A percentile compares a stretch with the other conserved stretches of the same genome.
phyloP scores from a whole-genome alignment of 1,140 invertebrate genomes.

The Zaprionus capensis region DNA sequence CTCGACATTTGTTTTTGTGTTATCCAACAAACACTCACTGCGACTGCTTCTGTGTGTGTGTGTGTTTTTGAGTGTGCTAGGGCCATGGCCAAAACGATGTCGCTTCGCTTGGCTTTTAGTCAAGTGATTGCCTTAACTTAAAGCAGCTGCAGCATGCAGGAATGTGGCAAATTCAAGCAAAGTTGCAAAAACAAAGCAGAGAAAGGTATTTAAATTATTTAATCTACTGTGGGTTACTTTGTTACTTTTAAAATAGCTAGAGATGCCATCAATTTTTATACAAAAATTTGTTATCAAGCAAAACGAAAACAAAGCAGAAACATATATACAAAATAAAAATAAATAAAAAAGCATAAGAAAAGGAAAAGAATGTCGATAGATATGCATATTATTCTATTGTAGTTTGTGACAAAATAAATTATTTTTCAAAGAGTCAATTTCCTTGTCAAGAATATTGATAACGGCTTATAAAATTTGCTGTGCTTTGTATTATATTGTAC shows the following conservation, averaged over 20 bases:
- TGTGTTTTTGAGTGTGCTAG: constrained; percentile 27
- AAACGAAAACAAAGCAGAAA: background rate
- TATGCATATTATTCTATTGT: background rate
- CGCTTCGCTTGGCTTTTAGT: constrained; percentile 24
- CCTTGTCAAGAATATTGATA: no score
- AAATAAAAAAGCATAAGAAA: background rate
- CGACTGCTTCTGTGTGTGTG: constrained; percentile 22
- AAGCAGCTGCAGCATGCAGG: constrained; percentile 21
- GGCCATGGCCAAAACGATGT: constrained; percentile 47
- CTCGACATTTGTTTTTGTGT: constrained; percentile 46
- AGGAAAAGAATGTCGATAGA: background rate
- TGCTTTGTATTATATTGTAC: background rate
- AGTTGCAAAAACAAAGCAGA: constrained; percentile 5
- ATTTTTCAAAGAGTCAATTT: background rate
- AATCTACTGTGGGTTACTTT: background rate
- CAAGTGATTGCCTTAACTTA: constrained; percentile 50
- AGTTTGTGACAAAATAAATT: background rate
- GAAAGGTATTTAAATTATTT: constrained; percentile 15
- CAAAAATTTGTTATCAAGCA: background rate
- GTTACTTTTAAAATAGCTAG: background rate
- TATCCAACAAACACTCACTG: background rate
- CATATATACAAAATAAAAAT: background rate
- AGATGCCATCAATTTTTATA: background rate
- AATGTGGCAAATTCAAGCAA: constrained; percentile 11
- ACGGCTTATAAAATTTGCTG: background rate